phyloP scores from a whole-genome alignment of 2,797 vertebrate genomes.

The Fistularia commersonii region DNA sequence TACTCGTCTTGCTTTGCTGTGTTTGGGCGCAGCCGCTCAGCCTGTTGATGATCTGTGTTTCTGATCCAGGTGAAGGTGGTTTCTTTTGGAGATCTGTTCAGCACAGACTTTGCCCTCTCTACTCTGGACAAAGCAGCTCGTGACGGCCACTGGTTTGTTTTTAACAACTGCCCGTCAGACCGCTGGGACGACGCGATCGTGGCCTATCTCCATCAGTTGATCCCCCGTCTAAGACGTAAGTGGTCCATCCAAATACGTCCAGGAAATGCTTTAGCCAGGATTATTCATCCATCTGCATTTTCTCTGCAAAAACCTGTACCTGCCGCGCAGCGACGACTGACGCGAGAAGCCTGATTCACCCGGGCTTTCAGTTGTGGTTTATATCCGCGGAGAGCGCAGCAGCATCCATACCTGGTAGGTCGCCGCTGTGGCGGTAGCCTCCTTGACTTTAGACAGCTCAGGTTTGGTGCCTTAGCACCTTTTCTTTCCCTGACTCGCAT shows the following conservation, averaged over 20 bases:
- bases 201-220: constrained; percentile 43
- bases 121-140: constrained; percentile 54
- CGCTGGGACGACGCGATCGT: constrained; percentile 72
- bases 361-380: constrained; percentile 81
- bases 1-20: constrained; percentile 24
- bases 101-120: constrained; percentile 49
- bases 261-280: neutral
- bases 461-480: too few species aligned
- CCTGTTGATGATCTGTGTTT: constrained; percentile 2
- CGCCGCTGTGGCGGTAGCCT: too few species aligned
- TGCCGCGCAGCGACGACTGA: neutral
- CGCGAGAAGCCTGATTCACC: constrained; percentile 25
- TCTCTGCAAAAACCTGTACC: neutral
- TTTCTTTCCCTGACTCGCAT: too few species aligned
- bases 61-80: constrained; percentile 68
- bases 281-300: neutral
- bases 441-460: too few species aligned
- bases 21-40: too few species aligned
- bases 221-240: constrained; percentile 52
- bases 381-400: constrained; percentile 59
- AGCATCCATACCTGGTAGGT: constrained; percentile 77
- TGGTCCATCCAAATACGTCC: neutral
- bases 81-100: constrained; percentile 63
- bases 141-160: constrained; percentile 82
- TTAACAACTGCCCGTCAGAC: constrained; percentile 78